Percentiles rank a stretch among this genome's conserved stretches.
phyloP scores from a whole-genome alignment of 2,888 invertebrate species.

The Seira sanloemensis region DNA sequence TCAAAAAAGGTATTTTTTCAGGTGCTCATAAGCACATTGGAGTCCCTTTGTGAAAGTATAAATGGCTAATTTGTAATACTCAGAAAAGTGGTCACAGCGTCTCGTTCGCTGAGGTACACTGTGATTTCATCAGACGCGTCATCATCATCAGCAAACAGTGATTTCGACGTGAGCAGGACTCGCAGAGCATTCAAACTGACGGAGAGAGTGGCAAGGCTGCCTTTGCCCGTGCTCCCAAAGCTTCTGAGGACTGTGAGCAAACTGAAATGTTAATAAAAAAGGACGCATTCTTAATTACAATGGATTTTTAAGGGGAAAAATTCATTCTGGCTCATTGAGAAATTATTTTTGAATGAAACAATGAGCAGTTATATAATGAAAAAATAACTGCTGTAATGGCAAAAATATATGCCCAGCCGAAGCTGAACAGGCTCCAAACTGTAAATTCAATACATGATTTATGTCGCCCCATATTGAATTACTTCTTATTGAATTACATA shows the following conservation, averaged over 20 bases:
- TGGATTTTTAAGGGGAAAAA: too few relatives aligned
- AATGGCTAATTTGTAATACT: constrained; percentile 43
- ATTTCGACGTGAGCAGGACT: constrained; percentile 40
- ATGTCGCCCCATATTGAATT: too few relatives aligned
- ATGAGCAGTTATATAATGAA: too few relatives aligned
- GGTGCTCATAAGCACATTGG: not conserved
- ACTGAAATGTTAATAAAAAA: too few relatives aligned
- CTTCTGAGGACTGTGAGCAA: constrained; percentile 42
- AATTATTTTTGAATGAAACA: too few relatives aligned
- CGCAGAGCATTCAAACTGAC: constrained; percentile 51
- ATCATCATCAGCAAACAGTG: not conserved
- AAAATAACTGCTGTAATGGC: too few relatives aligned
- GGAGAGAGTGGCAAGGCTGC: constrained; percentile 28
- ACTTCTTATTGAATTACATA: too few relatives aligned
- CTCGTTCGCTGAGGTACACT: constrained; percentile 47
- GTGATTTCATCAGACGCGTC: constrained; percentile 45
- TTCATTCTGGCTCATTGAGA: too few relatives aligned
- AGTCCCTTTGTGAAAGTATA: constrained; percentile 39
- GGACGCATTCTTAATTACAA: too few relatives aligned
- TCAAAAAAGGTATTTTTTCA: constrained; percentile 28
- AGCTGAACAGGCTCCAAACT: too few relatives aligned
- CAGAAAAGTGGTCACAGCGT: constrained; percentile 58
- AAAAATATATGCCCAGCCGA: too few relatives aligned
- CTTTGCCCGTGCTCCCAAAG: constrained; percentile 23
- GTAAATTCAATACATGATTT: too few relatives aligned